phyloP scores from a whole-genome alignment of 2,113 vertebrate genomes.

The Zootoca vivipara region DNA sequence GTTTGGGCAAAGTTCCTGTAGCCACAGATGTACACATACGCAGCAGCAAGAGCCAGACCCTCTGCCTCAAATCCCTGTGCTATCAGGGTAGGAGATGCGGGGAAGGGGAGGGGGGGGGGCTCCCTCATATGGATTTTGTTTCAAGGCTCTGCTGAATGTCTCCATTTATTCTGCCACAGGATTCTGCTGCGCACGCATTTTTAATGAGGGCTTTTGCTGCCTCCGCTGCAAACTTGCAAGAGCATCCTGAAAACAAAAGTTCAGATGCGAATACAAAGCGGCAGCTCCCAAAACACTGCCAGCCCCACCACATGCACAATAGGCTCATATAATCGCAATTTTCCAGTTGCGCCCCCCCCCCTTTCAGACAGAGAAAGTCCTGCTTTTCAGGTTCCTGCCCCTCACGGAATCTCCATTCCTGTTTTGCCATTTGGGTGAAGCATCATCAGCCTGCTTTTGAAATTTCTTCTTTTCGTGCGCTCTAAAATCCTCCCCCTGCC shows the following conservation, averaged over 20 bases:
- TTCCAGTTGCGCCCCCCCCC: background rate
- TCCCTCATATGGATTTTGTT: slow-evolving; percentile 18
- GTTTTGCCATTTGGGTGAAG: background rate
- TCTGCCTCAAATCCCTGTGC: slow-evolving; percentile 26
- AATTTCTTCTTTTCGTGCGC: background rate
- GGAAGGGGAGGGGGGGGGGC: background rate
- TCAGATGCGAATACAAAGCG: background rate
- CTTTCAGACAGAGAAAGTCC: background rate
- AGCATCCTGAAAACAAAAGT: background rate
- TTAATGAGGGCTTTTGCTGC: background rate
- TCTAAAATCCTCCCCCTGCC: no score
- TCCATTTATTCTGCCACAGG: background rate
- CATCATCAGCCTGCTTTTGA: no score
- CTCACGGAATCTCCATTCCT: background rate
- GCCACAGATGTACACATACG: background rate
- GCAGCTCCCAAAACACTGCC: background rate
- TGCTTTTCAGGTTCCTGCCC: background rate
- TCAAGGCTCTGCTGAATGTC: background rate
- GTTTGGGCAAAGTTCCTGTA: slow-evolving; percentile 47
- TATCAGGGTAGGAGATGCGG: accelerated
- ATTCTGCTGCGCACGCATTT: slow-evolving; percentile 25
- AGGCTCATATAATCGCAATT: background rate
- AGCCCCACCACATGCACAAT: background rate
- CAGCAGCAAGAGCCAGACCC: background rate
- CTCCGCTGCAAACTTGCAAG: background rate